Base-by-base conservation (phyloP, 2,797 vertebrate species). In the Nannoperca obscura region DNA sequence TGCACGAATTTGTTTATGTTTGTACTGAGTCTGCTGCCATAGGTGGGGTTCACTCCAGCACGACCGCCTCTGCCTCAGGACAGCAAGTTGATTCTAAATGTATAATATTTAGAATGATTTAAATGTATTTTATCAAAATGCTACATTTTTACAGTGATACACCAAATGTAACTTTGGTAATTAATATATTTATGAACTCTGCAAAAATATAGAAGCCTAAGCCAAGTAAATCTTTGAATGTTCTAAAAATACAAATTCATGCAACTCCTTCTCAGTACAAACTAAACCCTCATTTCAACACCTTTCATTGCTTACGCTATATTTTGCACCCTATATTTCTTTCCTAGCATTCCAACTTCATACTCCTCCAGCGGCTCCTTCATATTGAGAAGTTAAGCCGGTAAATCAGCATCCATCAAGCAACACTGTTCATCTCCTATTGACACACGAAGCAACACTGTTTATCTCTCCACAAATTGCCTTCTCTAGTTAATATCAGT, bases 1-100 rank as follows among this genome's bases (percentile, higher is more conserved):
- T n/a, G 65, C 52, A 46, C 54, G 38, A 14, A 38, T 65, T 76
- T 82, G 86, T 88, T 86, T 77, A 85, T 81, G 20, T 53, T 62
- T 58, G 36, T 19, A 20, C 53, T 78, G 8, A 49, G 44, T 55
- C 59, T 38, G 53, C 30, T 53, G 10, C 36, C 68, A 11, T 27
- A 22, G 22, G 17, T 55, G 46, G 24, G n/a, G 20, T 42, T 65
- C 59, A 55, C 15, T 57, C 20, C 61, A 42, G 40, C 44, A 59
- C 57, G 36, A 67, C 62, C 27, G 53, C 60, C 24, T 53, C 47
- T 59, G 15, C 44, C 38, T 58, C 57, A n/a, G 11, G 14, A 53
- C 49, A 50, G 11, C 44, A 19, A 8, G 17, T 19, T 19, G 7
- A 20, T 32, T n/a, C 20, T 36, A 4, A 38, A 44, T 40, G 49